These are phyloP conservation scores for Corythoichthys intestinalis DNA, from an alignment of 2,113 vertebrate species.

Conservation along the genomic window DNA sequence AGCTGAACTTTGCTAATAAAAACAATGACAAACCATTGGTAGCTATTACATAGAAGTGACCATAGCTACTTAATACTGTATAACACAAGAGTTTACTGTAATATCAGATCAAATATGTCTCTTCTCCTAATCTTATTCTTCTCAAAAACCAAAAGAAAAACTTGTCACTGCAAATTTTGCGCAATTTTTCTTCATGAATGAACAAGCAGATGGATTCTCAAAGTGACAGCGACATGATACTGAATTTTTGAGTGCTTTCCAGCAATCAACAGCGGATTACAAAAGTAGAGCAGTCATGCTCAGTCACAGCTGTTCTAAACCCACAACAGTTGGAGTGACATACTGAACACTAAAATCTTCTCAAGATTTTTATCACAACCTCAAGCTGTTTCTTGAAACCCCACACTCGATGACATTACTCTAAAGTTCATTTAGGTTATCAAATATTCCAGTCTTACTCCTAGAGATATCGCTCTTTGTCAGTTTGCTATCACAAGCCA, in stretches of 20 bases:
- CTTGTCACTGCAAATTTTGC: background rate
- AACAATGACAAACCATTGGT: too few species aligned
- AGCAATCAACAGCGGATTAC: slow-evolving; percentile 24
- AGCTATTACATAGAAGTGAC: slow-evolving; percentile 6
- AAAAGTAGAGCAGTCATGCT: slow-evolving; percentile 6
- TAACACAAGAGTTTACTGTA: background rate
- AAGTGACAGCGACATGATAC: slow-evolving; percentile 6
- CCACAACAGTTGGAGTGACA: slow-evolving; percentile 19
- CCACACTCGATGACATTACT: slow-evolving; percentile 11
- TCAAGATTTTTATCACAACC: background rate
- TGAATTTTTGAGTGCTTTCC: slow-evolving; percentile 10
- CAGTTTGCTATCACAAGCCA: background rate
- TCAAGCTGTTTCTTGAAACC: slow-evolving; percentile 6
- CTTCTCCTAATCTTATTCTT: background rate
- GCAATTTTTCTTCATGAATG: slow-evolving; percentile 1
- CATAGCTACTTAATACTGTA: background rate
- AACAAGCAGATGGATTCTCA: slow-evolving; percentile 6
- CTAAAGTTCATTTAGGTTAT: slow-evolving; percentile 24
- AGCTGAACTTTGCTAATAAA: too few species aligned
- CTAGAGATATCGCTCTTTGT: background rate
- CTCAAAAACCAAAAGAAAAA: slow-evolving; percentile 7
- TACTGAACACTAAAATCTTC: background rate
- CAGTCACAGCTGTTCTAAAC: slow-evolving; percentile 30
- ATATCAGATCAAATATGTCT: background rate
- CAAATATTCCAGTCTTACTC: slow-evolving; percentile 2